Base-by-base conservation (phyloP, 2,113 vertebrate species). In the Chaetodon auriga region DNA sequence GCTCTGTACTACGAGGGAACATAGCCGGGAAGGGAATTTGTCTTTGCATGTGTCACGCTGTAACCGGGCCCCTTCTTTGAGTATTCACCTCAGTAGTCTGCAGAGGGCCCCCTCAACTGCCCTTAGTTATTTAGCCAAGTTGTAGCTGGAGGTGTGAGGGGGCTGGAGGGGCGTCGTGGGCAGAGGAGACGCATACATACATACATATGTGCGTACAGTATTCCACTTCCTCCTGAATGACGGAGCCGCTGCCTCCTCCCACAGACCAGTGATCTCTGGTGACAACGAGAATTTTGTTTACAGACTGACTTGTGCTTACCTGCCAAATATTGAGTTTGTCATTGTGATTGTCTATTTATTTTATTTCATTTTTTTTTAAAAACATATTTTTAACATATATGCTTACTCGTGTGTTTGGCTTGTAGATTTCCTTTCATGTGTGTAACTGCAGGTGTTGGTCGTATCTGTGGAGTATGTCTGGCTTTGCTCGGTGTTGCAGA, bases 291-390 rank as follows among this genome's bases (percentile, higher is more conserved):
- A 36, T 70, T 79, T 87, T 82, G 89, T 94, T 93, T 93, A 92
- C 90, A 91, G 87, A 90, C 72, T 75, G 88, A 90, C 36, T 81
- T 88, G 85, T 92, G 91, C 90, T 92, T 84, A 89, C 84, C 86
- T 93, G 95, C 95, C 94, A 95, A 95, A 94, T 88, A 83, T 80
- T 89, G 41, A 86, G 68, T 89, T 89, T 92, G 79, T 92, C 82
- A 3, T 85, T 89, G 87, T 91, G 72, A 86, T 89, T 91, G 83
- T 93, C 72, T 89, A 90, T 91, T 93, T 93, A 92, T 93, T 93
- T 88, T 77, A 21, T 62, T 76, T 45, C 9, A 18, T 63, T 71
- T 48, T 71, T 71, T 53, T n/a, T 57, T n/a, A n/a, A 71, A 57
- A 49, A 48, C 30, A 62, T 11, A 58, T 80, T 84, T 83, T 85